Evolutionary conservation across 2,797 vertebrate species (phyloP), one percentile per base, ranked within the genome.

Genomic region (Schizothorax lantsangensis): DNA sequence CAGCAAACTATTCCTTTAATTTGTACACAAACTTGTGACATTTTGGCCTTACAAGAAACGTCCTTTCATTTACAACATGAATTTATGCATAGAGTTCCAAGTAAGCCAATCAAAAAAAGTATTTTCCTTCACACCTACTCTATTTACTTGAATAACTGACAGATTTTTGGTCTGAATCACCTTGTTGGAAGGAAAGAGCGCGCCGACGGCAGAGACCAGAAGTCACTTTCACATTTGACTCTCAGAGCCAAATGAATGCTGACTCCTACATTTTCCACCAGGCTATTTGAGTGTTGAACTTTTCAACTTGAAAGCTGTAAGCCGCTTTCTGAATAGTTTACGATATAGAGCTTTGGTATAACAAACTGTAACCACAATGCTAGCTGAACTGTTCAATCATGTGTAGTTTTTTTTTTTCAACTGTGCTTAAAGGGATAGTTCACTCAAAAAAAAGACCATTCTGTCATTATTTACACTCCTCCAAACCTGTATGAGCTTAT

Each of bases 271-370:
- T 81, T 59, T 80, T 81, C 23, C 43, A 81, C 3, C 52, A 86
- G 66, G 40, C 84, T 73, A 52, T 66, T 33, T 33, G 47, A 45
- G 36, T 4, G 2, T 33, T 78, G 47, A 84, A 84, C 84, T 86
- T 86, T 86, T 73, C 57, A 81, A 64, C 78, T 73, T 52, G 5
- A 80, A 49, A 81, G 57, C 57, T 74, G 9, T 74, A 80, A 74
- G 68, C 43, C 15, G 5, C 66, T 59, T 69, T 85, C 49, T 80
- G 69, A 85, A 80, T 85, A 73, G 68, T 85, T 85, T 72, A 47
- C 3, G n/a, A 79, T 79, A 71, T 33, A n/a, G 5, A 3, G 52
- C 14, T 45, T 79, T 71, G 19, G 77, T 47, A 57, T 47, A 62
- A n/a, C 54, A 30, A 43, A 81, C 26, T 11, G 43, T 81, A 71